Base-by-base conservation (phyloP, 2,797 vertebrate genomes). In the Lepus oiostolus region DNA sequence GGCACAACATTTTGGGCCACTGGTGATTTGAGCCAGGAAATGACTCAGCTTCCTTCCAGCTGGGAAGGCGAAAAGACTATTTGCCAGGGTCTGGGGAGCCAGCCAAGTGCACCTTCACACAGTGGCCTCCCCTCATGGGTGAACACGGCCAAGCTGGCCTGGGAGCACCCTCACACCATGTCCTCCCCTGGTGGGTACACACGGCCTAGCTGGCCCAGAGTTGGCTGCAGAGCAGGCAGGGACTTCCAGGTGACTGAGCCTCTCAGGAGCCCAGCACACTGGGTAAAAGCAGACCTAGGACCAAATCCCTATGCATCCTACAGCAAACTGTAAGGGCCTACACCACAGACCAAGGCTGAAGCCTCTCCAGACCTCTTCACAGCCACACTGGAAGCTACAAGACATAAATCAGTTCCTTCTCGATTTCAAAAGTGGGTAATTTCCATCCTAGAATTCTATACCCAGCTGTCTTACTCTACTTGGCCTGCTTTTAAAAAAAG, bases 21-120 rank as follows among this genome's bases (percentile, higher is more conserved):
- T 86, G 71, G 82, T 96, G 84, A 95, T 80, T 72, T 67, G 50
- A 2, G 62, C 24, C 3, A 28, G 93, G 91, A 95, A 96, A 28
- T 93, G 85, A 95, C 52, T 75, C 54, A 85, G 50, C 47, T 92
- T 95, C 89, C 96, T 90, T 28, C 19, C 42, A 30, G 60, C 42
- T 90, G 47, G 17, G 62, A 90, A 91, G 42, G 17, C 50, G 42
- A 62, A 79, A 70, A 21, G 2, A 91, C 52, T 42, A 28, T 68
- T 26, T 58, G 60, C 74, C 88, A 80, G 63, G 52, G 82, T 26
- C 7, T 26, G 52, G 22, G 65, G 42, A 58, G 42, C 22, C 32
- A 88, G 30, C 12, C 38, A 72, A 32, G 47, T 63, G 38, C 13
- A 67, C 9, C n/a, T 26, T 60, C 80, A 91, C 12, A 79, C 16